Evolutionary conservation across 2,797 vertebrate species (phyloP).

Genomic region (Takifugu ocellatus): DNA sequence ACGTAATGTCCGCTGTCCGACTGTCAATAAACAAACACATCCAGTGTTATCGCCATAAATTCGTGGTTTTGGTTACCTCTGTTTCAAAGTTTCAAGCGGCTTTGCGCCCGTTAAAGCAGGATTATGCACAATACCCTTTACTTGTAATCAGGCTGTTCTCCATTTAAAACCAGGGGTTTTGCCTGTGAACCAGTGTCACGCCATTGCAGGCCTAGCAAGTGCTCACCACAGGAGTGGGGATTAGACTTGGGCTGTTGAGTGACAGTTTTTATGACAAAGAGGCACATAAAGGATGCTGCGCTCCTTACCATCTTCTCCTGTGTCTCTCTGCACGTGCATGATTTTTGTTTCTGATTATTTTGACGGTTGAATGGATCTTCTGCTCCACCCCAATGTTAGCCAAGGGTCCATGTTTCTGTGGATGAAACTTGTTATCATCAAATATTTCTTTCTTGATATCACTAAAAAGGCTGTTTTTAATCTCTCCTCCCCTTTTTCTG

Average conservation of each 20-base stretch:
- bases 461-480: slow-evolving; percentile 19
- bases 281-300: neutral
- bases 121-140: slow-evolving; percentile 14
- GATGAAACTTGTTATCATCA: neutral
- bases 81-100: slow-evolving; percentile 3
- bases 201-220: slow-evolving; percentile 27
- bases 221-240: slow-evolving; percentile 23
- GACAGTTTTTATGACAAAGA: slow-evolving; percentile 19
- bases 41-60: slow-evolving; percentile 35
- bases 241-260: slow-evolving; percentile 45
- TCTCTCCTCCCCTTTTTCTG: neutral
- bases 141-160: neutral
- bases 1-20: slow-evolving; percentile 66
- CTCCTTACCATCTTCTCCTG: neutral
- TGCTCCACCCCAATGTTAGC: no score
- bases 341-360: no score
- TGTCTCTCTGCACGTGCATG: no score
- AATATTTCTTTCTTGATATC: slow-evolving; percentile 1
- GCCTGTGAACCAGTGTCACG: slow-evolving; percentile 23
- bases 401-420: no score
- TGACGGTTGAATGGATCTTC: no score
- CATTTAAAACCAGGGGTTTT: slow-evolving; percentile 20
- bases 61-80: slow-evolving; percentile 13
- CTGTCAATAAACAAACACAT: slow-evolving; percentile 18
- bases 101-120: slow-evolving; percentile 4